Conservation (phyloP, 1,140 invertebrate genomes). For the Sycobia sp. region DNA sequence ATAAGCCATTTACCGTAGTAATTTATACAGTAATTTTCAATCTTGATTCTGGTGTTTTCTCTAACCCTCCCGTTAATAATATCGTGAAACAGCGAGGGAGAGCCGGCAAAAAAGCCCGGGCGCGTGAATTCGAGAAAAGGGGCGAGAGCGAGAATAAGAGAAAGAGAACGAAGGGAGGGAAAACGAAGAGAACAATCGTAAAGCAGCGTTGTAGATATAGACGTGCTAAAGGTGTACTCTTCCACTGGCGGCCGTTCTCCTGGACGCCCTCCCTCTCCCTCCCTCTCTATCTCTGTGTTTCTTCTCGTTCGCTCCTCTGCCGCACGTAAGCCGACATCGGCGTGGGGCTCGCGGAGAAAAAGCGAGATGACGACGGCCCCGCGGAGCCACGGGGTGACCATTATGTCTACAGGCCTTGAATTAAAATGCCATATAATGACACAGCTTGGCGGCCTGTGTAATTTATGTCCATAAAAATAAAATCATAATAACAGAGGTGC, state of each 20-base stretch:
- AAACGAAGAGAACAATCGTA: constrained; percentile 19
- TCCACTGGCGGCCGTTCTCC: no score
- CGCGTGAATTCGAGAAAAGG: background rate
- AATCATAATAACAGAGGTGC: constrained; percentile 60
- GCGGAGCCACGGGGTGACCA: constrained; percentile 51
- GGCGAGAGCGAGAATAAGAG: background rate
- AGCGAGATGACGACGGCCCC: constrained; percentile 37
- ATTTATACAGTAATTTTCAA: constrained; percentile 12
- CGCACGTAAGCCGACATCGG: no score
- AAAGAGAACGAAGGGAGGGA: no score
- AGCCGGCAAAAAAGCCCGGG: no score
- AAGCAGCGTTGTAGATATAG: constrained; percentile 22
- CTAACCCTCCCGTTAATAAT: constrained; percentile 15
- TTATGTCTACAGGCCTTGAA: constrained; percentile 60
- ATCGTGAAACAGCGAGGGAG: constrained; percentile 20
- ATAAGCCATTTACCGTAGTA: no score
- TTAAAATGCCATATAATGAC: constrained; percentile 62
- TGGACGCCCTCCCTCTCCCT: constrained; percentile 12
- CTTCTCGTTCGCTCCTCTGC: background rate
- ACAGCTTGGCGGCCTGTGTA: constrained; percentile 55
- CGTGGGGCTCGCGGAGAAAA: background rate
- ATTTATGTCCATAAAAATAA: constrained; percentile 63
- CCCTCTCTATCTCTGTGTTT: constrained; percentile 17
- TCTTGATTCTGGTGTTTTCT: no score
- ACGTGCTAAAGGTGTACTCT: constrained; percentile 4